A percentile compares a stretch with the other conserved stretches of the same genome.
phyloP scores from a whole-genome alignment of 2,797 vertebrate species.

The Stomatorhinus walkeri region DNA sequence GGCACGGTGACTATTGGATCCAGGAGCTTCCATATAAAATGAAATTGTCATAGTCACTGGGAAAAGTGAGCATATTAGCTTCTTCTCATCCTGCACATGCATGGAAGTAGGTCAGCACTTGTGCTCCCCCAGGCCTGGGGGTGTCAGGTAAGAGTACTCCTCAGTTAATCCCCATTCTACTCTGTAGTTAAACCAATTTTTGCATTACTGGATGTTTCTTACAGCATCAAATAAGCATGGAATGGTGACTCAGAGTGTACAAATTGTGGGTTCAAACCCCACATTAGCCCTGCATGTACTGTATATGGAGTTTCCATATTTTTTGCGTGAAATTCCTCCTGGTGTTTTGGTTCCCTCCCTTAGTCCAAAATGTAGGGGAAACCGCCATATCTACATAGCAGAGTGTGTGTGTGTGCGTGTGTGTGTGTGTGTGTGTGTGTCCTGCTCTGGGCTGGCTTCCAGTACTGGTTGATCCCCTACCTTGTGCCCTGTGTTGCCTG shows the following conservation, averaged over 20 bases:
- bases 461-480: not conserved
- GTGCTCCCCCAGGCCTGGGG: not conserved
- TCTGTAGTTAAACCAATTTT: not conserved
- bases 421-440: not conserved
- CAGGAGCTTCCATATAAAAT: not conserved
- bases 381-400: not conserved
- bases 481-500: not conserved
- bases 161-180: not conserved
- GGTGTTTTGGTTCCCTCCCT: not conserved
- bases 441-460: not conserved
- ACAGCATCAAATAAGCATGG: not conserved
- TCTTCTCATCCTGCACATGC: not conserved
- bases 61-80: not conserved
- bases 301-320: not conserved
- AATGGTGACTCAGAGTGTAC: not conserved
- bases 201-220: not conserved
- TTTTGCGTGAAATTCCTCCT: not conserved
- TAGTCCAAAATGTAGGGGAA: not conserved
- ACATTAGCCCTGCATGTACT: not conserved
- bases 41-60: conserved; percentile 5
- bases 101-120: not conserved
- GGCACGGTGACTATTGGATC: not conserved
- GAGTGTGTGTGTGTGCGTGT: not conserved
- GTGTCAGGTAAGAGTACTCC: not conserved
- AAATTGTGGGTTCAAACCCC: not conserved